These are phyloP conservation scores for Polypedilum vanderplanki DNA, from an alignment of 1,140 invertebrate species.

Conservation along the genomic window DNA sequence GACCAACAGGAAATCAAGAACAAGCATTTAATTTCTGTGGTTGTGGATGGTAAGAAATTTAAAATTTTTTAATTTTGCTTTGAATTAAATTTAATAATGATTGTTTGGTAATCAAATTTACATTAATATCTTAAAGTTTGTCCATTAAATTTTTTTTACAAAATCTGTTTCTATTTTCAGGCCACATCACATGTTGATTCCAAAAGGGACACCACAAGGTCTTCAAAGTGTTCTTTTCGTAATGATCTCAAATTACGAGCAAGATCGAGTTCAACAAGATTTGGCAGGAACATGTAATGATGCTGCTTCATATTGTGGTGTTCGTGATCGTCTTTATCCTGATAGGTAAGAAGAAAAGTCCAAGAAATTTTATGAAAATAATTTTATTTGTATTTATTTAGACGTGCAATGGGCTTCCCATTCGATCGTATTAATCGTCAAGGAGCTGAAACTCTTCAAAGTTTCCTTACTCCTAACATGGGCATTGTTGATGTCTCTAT, in stretches of 20 bases:
- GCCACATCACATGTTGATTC: constrained; percentile 48
- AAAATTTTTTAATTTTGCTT: no score
- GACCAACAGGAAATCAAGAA: constrained; percentile 37
- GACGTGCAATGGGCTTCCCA: constrained; percentile 61
- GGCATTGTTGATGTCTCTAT: constrained; percentile 45
- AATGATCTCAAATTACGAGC: constrained; percentile 46
- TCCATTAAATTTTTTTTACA: background rate
- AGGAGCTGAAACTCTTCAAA: constrained; percentile 44
- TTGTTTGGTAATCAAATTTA: no score
- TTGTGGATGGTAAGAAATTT: constrained; percentile 44
- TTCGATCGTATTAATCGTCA: constrained; percentile 53
- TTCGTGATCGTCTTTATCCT: constrained; percentile 58
- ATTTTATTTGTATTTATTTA: no score
- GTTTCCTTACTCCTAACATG: constrained; percentile 60
- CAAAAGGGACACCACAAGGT: constrained; percentile 45
- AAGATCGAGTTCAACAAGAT: constrained; percentile 42
- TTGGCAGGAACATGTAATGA: constrained; percentile 49
- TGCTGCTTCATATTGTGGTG: constrained; percentile 60
- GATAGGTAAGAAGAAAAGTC: constrained; percentile 47
- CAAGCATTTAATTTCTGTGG: constrained; percentile 48
- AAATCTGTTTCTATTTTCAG: background rate
- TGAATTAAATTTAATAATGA: no score
- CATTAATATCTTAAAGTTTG: background rate
- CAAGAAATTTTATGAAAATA: no score
- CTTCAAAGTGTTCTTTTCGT: constrained; percentile 45